Base-by-base conservation (phyloP, 37 sponge, comb jelly and placozoan species). In the Oscarella lobularis region DNA sequence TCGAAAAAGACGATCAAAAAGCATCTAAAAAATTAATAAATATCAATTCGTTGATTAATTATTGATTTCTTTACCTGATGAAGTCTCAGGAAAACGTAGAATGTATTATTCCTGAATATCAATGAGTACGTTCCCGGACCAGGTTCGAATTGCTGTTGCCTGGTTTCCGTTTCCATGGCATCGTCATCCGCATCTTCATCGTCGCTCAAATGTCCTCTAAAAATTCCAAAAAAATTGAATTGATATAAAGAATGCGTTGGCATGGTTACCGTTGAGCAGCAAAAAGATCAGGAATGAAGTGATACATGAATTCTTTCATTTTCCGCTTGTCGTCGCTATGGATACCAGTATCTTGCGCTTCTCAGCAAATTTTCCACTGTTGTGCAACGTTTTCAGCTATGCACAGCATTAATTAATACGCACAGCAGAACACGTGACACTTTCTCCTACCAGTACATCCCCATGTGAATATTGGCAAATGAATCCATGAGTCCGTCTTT, bases 381-480 rank as follows among this genome's bases (percentile, higher is more conserved):
- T 83, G 36, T 2, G 88, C 95, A 1, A 94, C 84, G 66, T 94
- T 94, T 76, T 94, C 95, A 32, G 95, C 95, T 39, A 77, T 1
- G 31, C 30, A 75, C 29, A 30, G n/a, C 55, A 37, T 6, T 39
- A 6, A 27, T 31, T 35, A 74, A 67, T 31, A 33, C 69, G 31
- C n/a, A 30, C n/a, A n/a, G n/a, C n/a, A n/a, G n/a, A n/a, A n/a
- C n/a, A n/a, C n/a, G n/a, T n/a, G n/a, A n/a, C n/a, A n/a, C 31
- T 14, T 5, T 37, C 35, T 1, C 79, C 39, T 38, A 78, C 79
- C 70, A 0, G 95, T 94, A 39, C n/a, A 82, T 79, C 2, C 95
- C 95, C 95, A 94, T 94, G 73, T 85, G 88, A 79, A 77, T 89
- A 66, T 81, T 34, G 32, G 85, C 67, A 73, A 94, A 94, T 36